Percentiles rank a stretch among this genome's conserved stretches.
Conservation (phyloP, 92 coral and sea anemone genomes). For the Galaxea fascicularis region DNA sequence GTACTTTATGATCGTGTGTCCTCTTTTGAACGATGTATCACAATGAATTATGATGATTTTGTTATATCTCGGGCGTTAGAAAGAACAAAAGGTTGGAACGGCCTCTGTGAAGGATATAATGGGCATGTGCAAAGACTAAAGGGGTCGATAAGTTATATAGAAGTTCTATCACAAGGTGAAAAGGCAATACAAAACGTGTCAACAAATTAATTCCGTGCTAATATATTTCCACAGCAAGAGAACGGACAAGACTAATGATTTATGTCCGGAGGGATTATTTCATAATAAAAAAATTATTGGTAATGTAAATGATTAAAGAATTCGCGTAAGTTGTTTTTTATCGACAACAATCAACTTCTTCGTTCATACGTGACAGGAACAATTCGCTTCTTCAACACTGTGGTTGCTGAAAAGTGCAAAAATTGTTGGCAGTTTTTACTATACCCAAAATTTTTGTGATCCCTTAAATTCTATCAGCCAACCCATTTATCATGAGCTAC, state of each 20-base stretch:
- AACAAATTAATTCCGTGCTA: background rate
- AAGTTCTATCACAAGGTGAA: background rate
- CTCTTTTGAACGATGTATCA: too few species aligned
- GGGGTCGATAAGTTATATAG: background rate
- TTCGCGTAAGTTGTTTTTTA: background rate
- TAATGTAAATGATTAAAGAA: background rate
- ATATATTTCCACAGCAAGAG: background rate
- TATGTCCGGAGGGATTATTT: background rate
- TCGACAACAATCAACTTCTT: background rate
- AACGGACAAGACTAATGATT: background rate
- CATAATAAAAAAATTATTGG: background rate
- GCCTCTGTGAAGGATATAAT: background rate
- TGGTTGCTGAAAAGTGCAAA: background rate
- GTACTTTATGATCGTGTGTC: too few species aligned
- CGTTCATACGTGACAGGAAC: background rate
- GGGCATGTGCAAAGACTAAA: background rate
- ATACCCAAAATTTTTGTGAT: background rate
- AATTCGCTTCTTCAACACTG: background rate
- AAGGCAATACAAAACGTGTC: background rate
- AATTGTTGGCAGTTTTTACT: background rate
- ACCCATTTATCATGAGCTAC: too few species aligned
- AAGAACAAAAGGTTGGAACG: too few species aligned
- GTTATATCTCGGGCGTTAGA: too few species aligned
- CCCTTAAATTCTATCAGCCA: background rate
- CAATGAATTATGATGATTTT: too few species aligned